Conservation (phyloP, 2,113 vertebrate genomes). For the Scalopus aquaticus region DNA sequence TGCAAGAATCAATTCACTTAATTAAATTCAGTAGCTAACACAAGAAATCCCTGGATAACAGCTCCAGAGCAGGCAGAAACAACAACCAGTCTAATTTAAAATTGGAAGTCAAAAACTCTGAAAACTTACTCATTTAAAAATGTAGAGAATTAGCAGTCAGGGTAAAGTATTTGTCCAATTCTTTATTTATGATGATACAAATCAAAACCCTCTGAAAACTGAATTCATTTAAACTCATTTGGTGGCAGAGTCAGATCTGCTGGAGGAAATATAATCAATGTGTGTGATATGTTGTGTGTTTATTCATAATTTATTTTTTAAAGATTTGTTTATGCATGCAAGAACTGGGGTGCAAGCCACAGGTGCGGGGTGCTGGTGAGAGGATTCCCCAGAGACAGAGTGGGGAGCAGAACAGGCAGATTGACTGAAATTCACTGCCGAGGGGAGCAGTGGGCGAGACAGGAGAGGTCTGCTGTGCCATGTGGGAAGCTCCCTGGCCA, state of each 20-base stretch:
- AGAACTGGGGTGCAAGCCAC: no score
- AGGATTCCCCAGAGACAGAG: no score
- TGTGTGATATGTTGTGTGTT: background rate
- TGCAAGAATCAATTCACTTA: background rate
- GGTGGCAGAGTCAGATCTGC: background rate
- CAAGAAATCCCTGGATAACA: background rate
- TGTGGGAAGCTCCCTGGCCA: no score
- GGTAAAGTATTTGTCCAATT: background rate
- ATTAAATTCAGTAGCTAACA: background rate
- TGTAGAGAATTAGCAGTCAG: background rate
- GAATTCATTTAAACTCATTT: background rate
- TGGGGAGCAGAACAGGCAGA: no score
- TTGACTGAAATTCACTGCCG: no score
- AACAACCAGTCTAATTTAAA: background rate
- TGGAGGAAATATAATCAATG: background rate
- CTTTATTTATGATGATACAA: background rate
- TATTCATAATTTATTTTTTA: no score
- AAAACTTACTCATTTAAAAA: constrained; percentile 24
- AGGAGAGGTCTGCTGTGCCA: no score
- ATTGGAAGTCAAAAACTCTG: background rate
- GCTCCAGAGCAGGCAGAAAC: background rate
- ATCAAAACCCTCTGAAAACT: background rate
- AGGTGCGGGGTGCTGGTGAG: no score
- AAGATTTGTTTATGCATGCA: no score
- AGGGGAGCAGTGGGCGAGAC: no score